Conservation (phyloP, 1,140 invertebrate species). For the Telenomus remus region DNA sequence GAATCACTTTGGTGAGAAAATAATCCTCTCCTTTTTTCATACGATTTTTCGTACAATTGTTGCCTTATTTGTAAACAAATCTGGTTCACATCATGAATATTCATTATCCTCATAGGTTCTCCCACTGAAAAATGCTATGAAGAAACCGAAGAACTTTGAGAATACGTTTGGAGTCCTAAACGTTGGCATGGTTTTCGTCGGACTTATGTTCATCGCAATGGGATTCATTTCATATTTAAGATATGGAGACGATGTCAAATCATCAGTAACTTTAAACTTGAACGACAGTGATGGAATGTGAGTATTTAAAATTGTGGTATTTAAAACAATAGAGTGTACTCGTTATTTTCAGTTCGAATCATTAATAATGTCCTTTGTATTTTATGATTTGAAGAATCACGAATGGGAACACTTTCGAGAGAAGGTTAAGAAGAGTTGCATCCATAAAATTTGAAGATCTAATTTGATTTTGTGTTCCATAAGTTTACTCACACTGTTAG, state of each 20-base stretch:
- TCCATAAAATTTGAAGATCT: background rate
- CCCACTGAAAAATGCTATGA: constrained; percentile 93
- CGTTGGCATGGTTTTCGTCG: constrained; percentile 87
- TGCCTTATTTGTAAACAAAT: too few species aligned
- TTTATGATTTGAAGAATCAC: constrained; percentile 7
- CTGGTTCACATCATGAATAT: background rate
- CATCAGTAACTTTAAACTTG: constrained; percentile 85
- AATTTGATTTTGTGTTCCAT: background rate
- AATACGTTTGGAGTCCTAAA: constrained; percentile 88
- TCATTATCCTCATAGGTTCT: constrained; percentile 79
- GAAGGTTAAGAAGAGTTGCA: constrained; percentile 29
- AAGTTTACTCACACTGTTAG: background rate
- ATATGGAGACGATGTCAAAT: constrained; percentile 82
- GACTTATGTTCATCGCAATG: constrained; percentile 83
- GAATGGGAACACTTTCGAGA: constrained; percentile 23
- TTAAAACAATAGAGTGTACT: background rate
- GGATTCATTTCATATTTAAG: constrained; percentile 91
- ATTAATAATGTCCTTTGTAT: too few species aligned
- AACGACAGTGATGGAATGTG: constrained; percentile 69
- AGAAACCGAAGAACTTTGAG: constrained; percentile 84
- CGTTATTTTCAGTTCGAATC: too few species aligned
- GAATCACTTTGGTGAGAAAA: constrained; percentile 82
- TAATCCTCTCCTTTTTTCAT: background rate
- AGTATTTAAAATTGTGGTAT: constrained; percentile 10
- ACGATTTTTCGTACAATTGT: background rate